Evolutionary conservation across 2,113 vertebrate species (phyloP).

Genomic region (Podilymbus podiceps): DNA sequence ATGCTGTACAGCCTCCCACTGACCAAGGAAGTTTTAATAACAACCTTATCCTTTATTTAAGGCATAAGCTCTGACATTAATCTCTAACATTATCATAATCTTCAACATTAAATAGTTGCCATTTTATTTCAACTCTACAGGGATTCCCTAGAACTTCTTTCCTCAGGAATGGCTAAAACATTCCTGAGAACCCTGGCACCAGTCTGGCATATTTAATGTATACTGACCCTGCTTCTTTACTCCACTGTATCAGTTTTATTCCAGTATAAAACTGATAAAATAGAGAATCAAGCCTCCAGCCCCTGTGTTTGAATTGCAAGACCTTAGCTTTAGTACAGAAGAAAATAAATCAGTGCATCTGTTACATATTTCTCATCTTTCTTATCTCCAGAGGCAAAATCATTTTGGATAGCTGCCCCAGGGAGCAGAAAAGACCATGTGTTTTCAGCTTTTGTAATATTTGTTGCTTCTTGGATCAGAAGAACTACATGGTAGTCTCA

Average conservation of each 20-base stretch:
- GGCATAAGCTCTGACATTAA: background rate
- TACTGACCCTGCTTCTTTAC: background rate
- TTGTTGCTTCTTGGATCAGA: background rate
- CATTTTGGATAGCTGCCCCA: background rate
- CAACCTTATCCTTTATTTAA: background rate
- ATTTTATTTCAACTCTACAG: background rate
- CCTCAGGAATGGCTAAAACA: background rate
- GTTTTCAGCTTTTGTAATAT: background rate
- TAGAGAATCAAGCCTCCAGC: background rate
- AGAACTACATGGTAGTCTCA: background rate
- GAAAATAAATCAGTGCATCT: background rate
- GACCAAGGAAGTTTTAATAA: background rate
- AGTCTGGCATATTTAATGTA: background rate
- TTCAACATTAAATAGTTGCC: background rate
- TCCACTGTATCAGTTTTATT: background rate
- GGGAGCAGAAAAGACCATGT: background rate
- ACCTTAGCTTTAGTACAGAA: background rate
- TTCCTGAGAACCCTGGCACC: background rate
- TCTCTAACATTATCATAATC: background rate
- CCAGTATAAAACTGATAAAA: background rate
- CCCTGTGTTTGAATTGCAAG: background rate
- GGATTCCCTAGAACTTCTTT: background rate
- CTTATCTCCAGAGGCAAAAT: slow-evolving; percentile 8
- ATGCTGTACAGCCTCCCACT: background rate
- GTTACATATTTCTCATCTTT: background rate